Base-by-base conservation (phyloP, 1,140 invertebrate genomes). In the Papilio aristodemus region DNA sequence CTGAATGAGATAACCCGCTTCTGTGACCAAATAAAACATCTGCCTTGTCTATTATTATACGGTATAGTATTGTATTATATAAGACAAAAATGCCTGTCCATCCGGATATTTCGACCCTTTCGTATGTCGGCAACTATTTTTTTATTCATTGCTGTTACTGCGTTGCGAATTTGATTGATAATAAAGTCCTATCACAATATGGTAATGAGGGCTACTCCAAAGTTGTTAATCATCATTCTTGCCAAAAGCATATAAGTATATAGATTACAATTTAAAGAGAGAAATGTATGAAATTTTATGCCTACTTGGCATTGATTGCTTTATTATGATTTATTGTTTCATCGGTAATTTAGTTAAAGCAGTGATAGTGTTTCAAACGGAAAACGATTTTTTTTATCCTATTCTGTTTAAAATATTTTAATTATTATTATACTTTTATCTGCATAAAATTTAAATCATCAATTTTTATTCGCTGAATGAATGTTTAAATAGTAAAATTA, bases 101-200 rank as follows among this genome's bases (percentile, higher is more conserved):
- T 46, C 17, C 4, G 43, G 43, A 17, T 14, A 46, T 17, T 14
- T 43, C 14, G 17, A 46, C 17, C 43, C 43, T 8, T 46, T 17
- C 43, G 1, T 17, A 6, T 32, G 27, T 6, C 27, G 27, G 27
- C 27, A 3, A 32, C 6, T 2, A 32, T 13, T 39, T 39, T 39
- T 39, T 39, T 39, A 3, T n/a, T n/a, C n/a, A n/a, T 39, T 17
- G 9, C 14, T 46, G 8, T 17, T 1, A 32, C 27, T 3, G 6
- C 43, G n/a, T 46, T 46, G 43, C 43, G 17, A 46, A 46, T 32
- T 32, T 32, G 7, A 46, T 46, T 46, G 43, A 46, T 46, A 19
- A 19, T 19, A 46, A 32, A 2, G 27, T 6, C 27, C 27, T 32
- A 32, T 3, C 2, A 3, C 6, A 46, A 46, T 46, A 46, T 46